Evolutionary conservation across 2,113 vertebrate species (phyloP).

Genomic region (Thamnaconus septentrionalis): DNA sequence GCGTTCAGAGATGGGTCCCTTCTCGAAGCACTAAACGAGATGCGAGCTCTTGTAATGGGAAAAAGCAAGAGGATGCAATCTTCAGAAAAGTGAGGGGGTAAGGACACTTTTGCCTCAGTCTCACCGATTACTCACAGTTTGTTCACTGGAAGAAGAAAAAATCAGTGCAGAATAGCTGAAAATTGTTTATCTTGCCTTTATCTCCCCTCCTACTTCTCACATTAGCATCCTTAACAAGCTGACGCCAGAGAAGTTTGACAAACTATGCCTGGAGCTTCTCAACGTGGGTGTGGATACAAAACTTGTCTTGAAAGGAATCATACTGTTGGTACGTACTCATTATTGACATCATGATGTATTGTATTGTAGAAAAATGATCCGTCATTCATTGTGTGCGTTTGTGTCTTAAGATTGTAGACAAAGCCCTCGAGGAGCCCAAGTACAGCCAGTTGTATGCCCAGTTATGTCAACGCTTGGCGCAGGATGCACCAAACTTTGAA

Average conservation of each 20-base stretch:
- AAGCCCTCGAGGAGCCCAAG: conserved; percentile 99
- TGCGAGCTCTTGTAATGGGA: conserved; percentile 94
- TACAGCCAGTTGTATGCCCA: conserved; percentile 99
- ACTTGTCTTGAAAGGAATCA: conserved; percentile 98
- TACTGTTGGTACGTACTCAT: conserved; percentile 90
- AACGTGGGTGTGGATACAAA: conserved; percentile 99
- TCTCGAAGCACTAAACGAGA: conserved; percentile 99
- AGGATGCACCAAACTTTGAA: conserved; percentile 99
- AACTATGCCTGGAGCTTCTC: conserved; percentile 99
- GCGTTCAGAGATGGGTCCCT: conserved; percentile 99
- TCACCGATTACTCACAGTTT: neutral
- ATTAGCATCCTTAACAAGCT: conserved; percentile 98
- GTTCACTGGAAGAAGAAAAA: too few relatives aligned
- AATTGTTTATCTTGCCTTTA: neutral
- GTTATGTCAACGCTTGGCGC: conserved; percentile 98
- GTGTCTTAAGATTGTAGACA: conserved; percentile 92
- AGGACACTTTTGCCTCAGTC: conserved; percentile 7
- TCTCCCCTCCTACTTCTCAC: neutral
- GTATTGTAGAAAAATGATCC: neutral
- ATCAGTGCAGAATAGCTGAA: neutral
- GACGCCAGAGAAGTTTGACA: conserved; percentile 99
- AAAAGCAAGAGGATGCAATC: conserved; percentile 97
- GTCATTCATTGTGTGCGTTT: neutral
- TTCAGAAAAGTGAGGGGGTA: conserved; percentile 99
- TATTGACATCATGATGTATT: neutral